Conservation (phyloP, 2,888 invertebrate species). For the Catocala fraxini region DNA sequence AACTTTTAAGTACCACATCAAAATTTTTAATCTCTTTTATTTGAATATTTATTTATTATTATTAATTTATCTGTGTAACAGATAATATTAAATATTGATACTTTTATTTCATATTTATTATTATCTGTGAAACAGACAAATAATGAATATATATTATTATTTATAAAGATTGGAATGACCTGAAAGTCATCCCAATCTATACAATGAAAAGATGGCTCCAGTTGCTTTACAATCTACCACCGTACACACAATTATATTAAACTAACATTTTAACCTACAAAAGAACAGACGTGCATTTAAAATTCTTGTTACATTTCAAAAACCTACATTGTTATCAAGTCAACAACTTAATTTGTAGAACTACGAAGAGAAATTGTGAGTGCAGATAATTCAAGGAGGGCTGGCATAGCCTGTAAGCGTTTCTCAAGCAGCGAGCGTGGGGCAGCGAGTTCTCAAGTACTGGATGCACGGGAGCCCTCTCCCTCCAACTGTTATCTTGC, state of each 20-base stretch:
- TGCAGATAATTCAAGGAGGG: constrained; percentile 41
- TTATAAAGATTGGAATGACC: too few species aligned
- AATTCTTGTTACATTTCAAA: not conserved
- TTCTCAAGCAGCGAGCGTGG: constrained; percentile 47
- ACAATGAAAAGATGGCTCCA: too few species aligned
- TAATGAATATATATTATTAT: too few species aligned
- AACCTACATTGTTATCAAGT: constrained; percentile 3
- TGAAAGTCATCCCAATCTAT: too few species aligned
- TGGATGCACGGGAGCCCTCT: constrained; percentile 26
- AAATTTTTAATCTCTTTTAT: too few species aligned
- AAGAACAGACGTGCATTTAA: not conserved
- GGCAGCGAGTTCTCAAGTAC: constrained; percentile 53
- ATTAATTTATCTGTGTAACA: too few species aligned
- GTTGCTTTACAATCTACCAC: too few species aligned
- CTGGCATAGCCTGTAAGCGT: constrained; percentile 49
- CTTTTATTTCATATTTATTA: too few species aligned
- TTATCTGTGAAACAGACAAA: too few species aligned
- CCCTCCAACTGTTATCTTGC: constrained; percentile 63
- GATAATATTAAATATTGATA: too few species aligned
- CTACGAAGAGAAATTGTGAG: constrained; percentile 33
- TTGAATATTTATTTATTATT: too few species aligned
- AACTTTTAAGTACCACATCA: too few species aligned
- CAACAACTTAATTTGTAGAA: constrained; percentile 24
- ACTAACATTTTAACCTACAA: not conserved
- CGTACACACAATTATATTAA: not conserved